Conservation (phyloP, 35 echinoderm and acorn worm genomes). For the Amphiura filiformis region DNA sequence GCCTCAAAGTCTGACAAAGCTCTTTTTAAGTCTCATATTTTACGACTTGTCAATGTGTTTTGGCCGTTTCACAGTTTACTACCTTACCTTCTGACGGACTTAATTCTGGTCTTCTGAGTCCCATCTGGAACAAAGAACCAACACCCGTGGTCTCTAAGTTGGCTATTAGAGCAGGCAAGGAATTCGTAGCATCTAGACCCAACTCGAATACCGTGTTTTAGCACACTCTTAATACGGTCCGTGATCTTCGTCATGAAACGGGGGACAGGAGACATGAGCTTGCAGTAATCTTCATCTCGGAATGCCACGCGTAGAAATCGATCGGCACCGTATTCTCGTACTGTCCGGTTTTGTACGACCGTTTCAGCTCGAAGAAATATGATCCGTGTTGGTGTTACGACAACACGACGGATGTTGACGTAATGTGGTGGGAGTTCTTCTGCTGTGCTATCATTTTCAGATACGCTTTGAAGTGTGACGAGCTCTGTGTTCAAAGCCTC, state of each 20-base stretch:
- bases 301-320: conserved; percentile 5
- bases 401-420: conserved; percentile 6
- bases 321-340: conserved; percentile 14
- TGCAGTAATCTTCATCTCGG: conserved; percentile 24
- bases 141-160: conserved; percentile 27
- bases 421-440: not conserved
- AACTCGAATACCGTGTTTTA: not conserved
- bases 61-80: no score
- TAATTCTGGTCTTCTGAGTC: not conserved
- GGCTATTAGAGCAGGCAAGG: conserved; percentile 30
- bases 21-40: no score
- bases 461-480: no score
- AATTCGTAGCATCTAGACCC: not conserved
- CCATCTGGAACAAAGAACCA: conserved; percentile 21
- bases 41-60: no score
- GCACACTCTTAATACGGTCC: not conserved
- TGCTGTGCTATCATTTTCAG: not conserved
- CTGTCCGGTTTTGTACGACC: conserved; percentile 7
- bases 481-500: not conserved
- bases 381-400: not conserved
- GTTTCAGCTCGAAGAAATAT: not conserved
- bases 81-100: not conserved
- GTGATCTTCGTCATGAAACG: not conserved
- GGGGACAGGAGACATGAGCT: not conserved
- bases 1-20: no score